Percentiles rank a stretch among this genome's conserved stretches.
phyloP scores from a whole-genome alignment of 2,797 vertebrate genomes.

The Eleutherodactylus coqui region DNA sequence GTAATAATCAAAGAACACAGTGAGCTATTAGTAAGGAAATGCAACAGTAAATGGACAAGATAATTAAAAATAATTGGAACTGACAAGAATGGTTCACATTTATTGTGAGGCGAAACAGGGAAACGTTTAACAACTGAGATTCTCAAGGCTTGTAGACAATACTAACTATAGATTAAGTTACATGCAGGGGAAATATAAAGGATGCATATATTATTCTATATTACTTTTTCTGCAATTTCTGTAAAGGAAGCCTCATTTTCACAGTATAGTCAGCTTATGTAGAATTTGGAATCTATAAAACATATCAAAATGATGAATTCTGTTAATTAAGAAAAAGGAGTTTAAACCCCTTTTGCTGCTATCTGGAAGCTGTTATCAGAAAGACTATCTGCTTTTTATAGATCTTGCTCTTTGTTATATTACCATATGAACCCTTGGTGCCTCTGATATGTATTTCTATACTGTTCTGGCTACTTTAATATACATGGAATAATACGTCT shows the following conservation, averaged over 20 bases:
- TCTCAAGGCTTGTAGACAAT: background rate
- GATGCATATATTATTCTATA: background rate
- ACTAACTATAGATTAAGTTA: background rate
- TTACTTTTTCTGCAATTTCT: background rate
- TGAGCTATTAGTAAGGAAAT: background rate
- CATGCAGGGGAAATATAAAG: background rate
- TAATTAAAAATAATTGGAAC: background rate
- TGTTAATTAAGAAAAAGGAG: background rate
- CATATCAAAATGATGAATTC: background rate
- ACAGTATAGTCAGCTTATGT: background rate
- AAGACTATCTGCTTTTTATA: background rate
- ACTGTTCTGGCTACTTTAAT: background rate
- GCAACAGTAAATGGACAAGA: background rate
- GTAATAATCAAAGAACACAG: background rate
- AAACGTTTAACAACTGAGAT: background rate
- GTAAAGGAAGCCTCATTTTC: background rate
- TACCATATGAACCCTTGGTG: background rate
- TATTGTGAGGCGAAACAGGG: background rate
- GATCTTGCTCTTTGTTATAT: background rate
- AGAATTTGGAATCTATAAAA: background rate
- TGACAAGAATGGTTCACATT: background rate
- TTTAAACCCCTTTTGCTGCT: background rate
- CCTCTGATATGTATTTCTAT: background rate
- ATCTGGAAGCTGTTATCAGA: background rate
- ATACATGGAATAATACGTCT: background rate